phyloP scores from a whole-genome alignment of 2,888 invertebrate species.

The Eupithecia pulchellata region DNA sequence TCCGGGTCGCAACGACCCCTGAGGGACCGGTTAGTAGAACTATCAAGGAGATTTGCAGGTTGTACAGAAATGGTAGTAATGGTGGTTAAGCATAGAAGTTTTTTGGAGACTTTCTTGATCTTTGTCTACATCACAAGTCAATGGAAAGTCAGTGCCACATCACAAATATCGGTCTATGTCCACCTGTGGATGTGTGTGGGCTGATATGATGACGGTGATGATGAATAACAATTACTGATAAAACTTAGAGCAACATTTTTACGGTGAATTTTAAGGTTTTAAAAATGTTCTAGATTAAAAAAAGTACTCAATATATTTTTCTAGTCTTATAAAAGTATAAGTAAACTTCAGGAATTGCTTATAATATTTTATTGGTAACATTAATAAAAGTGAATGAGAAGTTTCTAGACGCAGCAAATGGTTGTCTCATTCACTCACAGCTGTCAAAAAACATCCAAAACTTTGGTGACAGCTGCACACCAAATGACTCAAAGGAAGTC shows the following conservation, averaged over 20 bases:
- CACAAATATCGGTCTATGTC: too few relatives aligned
- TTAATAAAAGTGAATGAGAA: neutral
- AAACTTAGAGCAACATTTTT: neutral
- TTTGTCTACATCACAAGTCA: neutral
- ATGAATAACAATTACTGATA: neutral
- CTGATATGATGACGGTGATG: neutral
- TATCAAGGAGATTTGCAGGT: conserved; percentile 57
- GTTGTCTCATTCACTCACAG: neutral
- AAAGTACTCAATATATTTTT: too few relatives aligned
- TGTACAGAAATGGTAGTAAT: neutral
- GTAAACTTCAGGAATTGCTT: too few relatives aligned
- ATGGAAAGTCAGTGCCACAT: too few relatives aligned
- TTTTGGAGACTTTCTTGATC: neutral
- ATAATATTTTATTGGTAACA: neutral
- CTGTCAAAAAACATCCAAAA: conserved; percentile 9
- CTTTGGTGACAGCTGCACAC: conserved; percentile 5
- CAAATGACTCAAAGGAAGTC: conserved; percentile 7
- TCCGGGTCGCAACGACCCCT: conserved; percentile 70
- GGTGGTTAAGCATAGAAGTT: neutral
- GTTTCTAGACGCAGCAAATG: neutral
- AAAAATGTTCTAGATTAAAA: too few relatives aligned
- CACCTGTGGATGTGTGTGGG: neutral
- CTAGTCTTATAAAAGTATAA: too few relatives aligned
- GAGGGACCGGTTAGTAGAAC: conserved; percentile 68
- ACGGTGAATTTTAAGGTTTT: too few relatives aligned